Percentiles rank a stretch among this genome's conserved stretches.
phyloP scores from a whole-genome alignment of 2,797 vertebrate species.

The Paguma larvata region DNA sequence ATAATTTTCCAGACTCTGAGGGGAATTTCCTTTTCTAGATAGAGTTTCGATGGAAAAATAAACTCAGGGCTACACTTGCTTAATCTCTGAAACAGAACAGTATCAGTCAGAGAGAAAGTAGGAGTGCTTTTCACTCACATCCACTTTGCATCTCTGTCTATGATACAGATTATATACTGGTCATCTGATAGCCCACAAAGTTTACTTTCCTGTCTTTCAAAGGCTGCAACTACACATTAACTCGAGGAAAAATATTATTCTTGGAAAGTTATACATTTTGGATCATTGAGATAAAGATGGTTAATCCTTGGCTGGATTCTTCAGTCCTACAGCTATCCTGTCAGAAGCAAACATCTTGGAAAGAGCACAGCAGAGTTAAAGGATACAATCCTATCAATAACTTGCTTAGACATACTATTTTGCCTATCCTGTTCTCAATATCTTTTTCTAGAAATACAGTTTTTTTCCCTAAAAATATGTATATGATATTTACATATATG shows the following conservation, averaged over 20 bases:
- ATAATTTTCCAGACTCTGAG: neutral
- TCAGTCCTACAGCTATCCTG: slow-evolving; percentile 8
- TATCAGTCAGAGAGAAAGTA: neutral
- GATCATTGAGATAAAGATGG: slow-evolving; percentile 29
- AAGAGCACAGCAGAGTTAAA: neutral
- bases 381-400: neutral
- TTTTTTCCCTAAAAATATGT: slow-evolving; percentile 2
- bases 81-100: slow-evolving; percentile 43
- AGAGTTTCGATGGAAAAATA: slow-evolving; percentile 31
- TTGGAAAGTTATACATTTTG: slow-evolving; percentile 30
- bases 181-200: neutral
- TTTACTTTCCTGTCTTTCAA: slow-evolving; percentile 21
- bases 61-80: slow-evolving; percentile 11
- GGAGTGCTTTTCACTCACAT: slow-evolving; percentile 11
- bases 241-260: slow-evolving; percentile 45
- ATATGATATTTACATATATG: neutral
- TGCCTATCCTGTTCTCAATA: neutral
- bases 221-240: neutral
- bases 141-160: neutral
- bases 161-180: neutral
- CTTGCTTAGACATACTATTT: slow-evolving; percentile 4
- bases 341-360: slow-evolving; percentile 37
- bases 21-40: slow-evolving; percentile 54
- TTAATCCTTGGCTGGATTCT: slow-evolving; percentile 22
- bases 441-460: neutral